Conservation (phyloP, 2,797 vertebrate genomes). For the Myioborus miniatus region DNA sequence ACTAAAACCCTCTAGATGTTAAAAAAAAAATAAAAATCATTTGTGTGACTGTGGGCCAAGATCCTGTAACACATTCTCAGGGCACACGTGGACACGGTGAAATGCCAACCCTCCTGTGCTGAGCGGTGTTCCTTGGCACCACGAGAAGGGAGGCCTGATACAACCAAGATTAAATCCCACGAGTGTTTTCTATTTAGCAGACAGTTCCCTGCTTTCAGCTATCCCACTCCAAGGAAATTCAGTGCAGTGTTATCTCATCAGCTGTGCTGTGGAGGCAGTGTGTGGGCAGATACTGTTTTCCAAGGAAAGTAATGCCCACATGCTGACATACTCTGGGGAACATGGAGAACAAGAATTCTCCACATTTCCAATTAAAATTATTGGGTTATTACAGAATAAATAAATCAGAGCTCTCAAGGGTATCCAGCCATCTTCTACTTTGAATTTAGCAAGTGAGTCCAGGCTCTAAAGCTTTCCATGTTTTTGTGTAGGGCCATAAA, state of each 20-base stretch:
- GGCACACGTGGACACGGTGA: not conserved
- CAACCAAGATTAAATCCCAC: not conserved
- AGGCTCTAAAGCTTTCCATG: not conserved
- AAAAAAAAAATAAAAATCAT: not conserved
- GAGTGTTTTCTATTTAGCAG: conserved; percentile 44
- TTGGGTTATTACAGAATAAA: not conserved
- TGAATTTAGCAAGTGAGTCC: not conserved
- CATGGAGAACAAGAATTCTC: not conserved
- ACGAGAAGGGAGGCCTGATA: not conserved
- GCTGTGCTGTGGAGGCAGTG: conserved; percentile 37
- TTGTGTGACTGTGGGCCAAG: not conserved
- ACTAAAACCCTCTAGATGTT: conserved; percentile 2
- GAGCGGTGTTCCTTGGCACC: conserved; percentile 16
- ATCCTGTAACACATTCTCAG: not conserved
- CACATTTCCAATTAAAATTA: conserved; percentile 21
- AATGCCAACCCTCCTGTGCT: not conserved
- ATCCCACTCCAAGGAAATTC: conserved; percentile 50
- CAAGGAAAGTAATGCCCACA: conserved; percentile 26
- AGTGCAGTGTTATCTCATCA: conserved; percentile 40
- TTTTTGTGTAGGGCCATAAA: not conserved
- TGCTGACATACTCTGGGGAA: conserved; percentile 46
- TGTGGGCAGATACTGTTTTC: conserved; percentile 29
- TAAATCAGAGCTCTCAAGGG: not conserved
- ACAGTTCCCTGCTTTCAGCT: conserved; percentile 45
- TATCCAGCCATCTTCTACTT: not conserved